Percentiles rank a stretch among this genome's conserved stretches.
These are phyloP conservation scores for Micromys minutus DNA, from an alignment of 2,113 vertebrate species.

Conservation along the genomic window DNA sequence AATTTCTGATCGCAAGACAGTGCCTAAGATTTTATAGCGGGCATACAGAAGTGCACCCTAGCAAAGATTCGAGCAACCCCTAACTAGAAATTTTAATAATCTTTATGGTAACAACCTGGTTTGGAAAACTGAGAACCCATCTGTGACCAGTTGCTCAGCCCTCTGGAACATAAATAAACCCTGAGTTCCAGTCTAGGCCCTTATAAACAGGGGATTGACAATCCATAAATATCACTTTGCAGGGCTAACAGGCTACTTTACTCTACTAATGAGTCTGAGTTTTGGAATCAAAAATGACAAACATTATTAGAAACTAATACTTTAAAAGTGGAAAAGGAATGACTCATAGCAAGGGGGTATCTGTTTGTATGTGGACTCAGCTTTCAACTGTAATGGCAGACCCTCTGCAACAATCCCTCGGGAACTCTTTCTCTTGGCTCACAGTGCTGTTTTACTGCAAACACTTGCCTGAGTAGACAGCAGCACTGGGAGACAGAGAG, in stretches of 20 bases:
- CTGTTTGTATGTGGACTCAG: background rate
- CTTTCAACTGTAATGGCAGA: background rate
- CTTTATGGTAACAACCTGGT: background rate
- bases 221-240: background rate
- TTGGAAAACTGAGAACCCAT: background rate
- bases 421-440: background rate
- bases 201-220: background rate
- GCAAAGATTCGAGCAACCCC: background rate
- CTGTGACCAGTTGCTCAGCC: background rate
- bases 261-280: background rate
- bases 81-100: background rate
- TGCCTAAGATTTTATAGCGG: background rate
- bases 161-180: constrained; percentile 26
- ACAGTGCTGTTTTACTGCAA: background rate
- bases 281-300: constrained; percentile 13
- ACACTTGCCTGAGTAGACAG: background rate
- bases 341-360: background rate
- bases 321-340: background rate
- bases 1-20: background rate
- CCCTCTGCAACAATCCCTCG: background rate
- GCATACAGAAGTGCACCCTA: background rate
- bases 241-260: background rate
- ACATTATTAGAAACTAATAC: constrained; percentile 1
- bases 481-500: background rate
- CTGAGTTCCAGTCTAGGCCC: background rate